A percentile compares a stretch with the other conserved stretches of the same genome.
Conservation (phyloP, 2,888 invertebrate species). For the Hirtodrosophila alboralis region DNA sequence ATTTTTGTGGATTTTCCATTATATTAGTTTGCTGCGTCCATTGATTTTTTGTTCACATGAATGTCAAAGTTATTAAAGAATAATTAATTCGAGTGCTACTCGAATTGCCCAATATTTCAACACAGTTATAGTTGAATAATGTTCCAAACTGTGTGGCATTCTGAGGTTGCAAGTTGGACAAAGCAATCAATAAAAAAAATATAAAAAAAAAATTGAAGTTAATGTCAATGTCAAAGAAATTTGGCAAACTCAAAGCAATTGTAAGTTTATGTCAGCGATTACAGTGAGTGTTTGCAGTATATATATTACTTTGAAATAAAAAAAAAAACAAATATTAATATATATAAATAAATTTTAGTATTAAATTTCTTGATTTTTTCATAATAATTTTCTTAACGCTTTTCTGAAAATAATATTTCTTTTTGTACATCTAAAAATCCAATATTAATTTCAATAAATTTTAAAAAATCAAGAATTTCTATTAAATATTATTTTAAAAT, state of each 20-base stretch:
- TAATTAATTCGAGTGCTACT: slow-evolving; percentile 62
- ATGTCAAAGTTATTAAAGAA: slow-evolving; percentile 35
- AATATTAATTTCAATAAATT: too few species aligned
- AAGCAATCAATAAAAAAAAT: too few species aligned
- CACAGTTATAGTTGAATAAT: slow-evolving; percentile 2
- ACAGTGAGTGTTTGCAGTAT: slow-evolving; percentile 4
- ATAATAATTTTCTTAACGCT: too few species aligned
- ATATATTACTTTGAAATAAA: not conserved
- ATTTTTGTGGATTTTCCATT: slow-evolving; percentile 42
- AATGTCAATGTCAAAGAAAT: slow-evolving; percentile 59
- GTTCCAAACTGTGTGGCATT: slow-evolving; percentile 11
- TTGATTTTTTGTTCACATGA: slow-evolving; percentile 52
- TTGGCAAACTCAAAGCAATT: slow-evolving; percentile 7
- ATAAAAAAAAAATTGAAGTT: slow-evolving; percentile 15
- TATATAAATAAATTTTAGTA: too few species aligned
- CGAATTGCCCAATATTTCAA: slow-evolving; percentile 17
- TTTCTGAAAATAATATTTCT: too few species aligned
- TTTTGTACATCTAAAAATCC: too few species aligned
- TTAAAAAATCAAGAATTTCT: too few species aligned
- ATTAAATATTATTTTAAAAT: too few species aligned
- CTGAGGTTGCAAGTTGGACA: slow-evolving; percentile 33
- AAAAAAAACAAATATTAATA: too few species aligned
- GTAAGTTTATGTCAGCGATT: not conserved
- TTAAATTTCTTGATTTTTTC: too few species aligned
- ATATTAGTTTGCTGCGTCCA: slow-evolving; percentile 27